Evolutionary conservation across 2,888 invertebrate species (phyloP), one percentile per base, ranked within the genome.

Genomic region (Harmothoe impar): DNA sequence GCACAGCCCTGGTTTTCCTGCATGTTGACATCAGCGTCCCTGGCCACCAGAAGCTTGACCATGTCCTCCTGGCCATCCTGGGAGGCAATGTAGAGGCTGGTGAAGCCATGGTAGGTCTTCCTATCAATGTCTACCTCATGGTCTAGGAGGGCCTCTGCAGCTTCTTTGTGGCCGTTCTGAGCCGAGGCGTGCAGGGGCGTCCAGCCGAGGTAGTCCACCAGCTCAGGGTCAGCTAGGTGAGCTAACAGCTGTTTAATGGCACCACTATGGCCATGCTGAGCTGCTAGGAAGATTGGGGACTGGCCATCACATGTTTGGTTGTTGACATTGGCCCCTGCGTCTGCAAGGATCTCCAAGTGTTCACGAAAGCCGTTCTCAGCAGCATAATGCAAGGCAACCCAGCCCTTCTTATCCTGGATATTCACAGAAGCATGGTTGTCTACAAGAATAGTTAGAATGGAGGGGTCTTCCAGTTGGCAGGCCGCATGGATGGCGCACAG

Each of bases 141-240:
- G 10, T 90, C 89, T n/a, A 94, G 89, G 17, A 93, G 91, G 10
- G 86, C 89, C 15, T 84, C 85, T 20, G 92, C 91, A 0, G 91
- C 91, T 7, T 92, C 92, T 0, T 31, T 33, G 85, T 93, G 92
- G 1, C 94, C 93, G 52, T 89, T 90, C 31, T 91, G 90, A 17
- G 93, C 91, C 0, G 94, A 93, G 15, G 92, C 92, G 89, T 94
- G 94, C 12, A 94, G 91, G 25, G 93, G 81, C 5, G 93, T 89
- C 92, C 93, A 92, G 0, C 93, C 93, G 17, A 90, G 56, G 85
- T 91, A 92, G 89, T 93, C 93, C 31, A 93, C 93, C 31, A 92
- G 31, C 43, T 89, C 90, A n/a, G 56, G 84, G n/a, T 92, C 91
- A n/a, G 92, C 92, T 3, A 91, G 92, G 15, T 91, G 81, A 17